A percentile compares a stretch with the other conserved stretches of the same genome.
Conservation (phyloP, 2,888 invertebrate genomes). For the Chymomyza procnemis region DNA sequence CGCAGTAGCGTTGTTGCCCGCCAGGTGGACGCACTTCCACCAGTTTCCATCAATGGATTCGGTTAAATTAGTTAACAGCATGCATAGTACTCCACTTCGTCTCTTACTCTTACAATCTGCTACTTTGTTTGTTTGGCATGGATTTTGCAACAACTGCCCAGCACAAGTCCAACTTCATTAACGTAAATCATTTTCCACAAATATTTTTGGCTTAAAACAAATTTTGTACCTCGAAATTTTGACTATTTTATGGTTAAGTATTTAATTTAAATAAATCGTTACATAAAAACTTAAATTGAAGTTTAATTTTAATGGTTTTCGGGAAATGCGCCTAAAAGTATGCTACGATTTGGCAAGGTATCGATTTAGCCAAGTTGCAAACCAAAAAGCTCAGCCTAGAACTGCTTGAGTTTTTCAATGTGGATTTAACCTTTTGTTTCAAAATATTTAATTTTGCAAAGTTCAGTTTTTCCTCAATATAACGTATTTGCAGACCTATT, state of each 20-base stretch:
- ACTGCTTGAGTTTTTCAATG: too few species aligned
- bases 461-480: too few species aligned
- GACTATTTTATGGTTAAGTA: slow-evolving; percentile 54
- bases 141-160: neutral
- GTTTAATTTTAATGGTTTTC: neutral
- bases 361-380: neutral
- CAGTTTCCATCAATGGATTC: slow-evolving; percentile 38
- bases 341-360: slow-evolving; percentile 4
- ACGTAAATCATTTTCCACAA: slow-evolving; percentile 10
- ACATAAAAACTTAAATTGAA: slow-evolving; percentile 18
- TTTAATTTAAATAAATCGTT: slow-evolving; percentile 66
- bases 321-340: slow-evolving; percentile 50
- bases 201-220: slow-evolving; percentile 38
- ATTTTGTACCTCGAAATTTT: slow-evolving; percentile 28
- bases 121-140: neutral
- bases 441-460: too few species aligned
- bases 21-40: slow-evolving; percentile 33
- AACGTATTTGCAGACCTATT: too few species aligned
- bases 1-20: slow-evolving; percentile 51
- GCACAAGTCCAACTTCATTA: neutral
- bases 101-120: neutral
- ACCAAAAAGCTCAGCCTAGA: slow-evolving; percentile 13
- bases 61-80: slow-evolving; percentile 44
- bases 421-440: too few species aligned
- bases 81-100: slow-evolving; percentile 20